A percentile compares a stretch with the other conserved stretches of the same genome.
phyloP scores from a whole-genome alignment of 1,140 invertebrate species.

The Piezodorus guildinii region DNA sequence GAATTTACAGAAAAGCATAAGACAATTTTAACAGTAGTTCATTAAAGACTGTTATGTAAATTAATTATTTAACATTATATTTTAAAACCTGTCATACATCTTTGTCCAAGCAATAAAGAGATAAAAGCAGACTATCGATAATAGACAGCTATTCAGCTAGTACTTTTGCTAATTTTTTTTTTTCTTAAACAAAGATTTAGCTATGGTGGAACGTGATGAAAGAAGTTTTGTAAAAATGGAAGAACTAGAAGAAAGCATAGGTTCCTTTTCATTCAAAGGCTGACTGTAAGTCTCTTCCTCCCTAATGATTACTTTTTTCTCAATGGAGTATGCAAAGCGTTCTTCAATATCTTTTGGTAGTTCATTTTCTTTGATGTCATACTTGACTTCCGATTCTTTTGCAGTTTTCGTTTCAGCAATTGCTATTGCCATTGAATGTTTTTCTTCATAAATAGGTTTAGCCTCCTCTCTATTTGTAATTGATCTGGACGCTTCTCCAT shows the following conservation, averaged over 20 bases:
- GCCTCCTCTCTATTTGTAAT: too few relatives aligned
- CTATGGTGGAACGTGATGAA: background rate
- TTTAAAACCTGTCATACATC: too few relatives aligned
- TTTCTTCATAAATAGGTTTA: too few relatives aligned
- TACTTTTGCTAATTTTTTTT: background rate
- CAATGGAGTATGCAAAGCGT: background rate
- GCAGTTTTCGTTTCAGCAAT: background rate
- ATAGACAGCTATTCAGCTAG: too few relatives aligned
- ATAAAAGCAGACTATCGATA: background rate
- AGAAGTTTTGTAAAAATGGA: background rate
- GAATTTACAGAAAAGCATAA: too few relatives aligned
- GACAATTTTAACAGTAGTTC: too few relatives aligned
- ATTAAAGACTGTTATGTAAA: too few relatives aligned
- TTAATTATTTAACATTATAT: too few relatives aligned
- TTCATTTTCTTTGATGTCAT: background rate
- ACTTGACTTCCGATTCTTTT: background rate
- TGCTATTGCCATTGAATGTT: background rate
- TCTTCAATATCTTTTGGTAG: too few relatives aligned
- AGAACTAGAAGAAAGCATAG: background rate
- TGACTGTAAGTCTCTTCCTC: background rate
- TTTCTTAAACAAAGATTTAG: conserved; percentile 1
- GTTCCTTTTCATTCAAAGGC: background rate
- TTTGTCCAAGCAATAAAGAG: too few relatives aligned
- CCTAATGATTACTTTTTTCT: background rate
- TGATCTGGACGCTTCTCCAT: too few relatives aligned